Base-by-base conservation (phyloP, 2,113 vertebrate species). In the Bubalus kerabau region DNA sequence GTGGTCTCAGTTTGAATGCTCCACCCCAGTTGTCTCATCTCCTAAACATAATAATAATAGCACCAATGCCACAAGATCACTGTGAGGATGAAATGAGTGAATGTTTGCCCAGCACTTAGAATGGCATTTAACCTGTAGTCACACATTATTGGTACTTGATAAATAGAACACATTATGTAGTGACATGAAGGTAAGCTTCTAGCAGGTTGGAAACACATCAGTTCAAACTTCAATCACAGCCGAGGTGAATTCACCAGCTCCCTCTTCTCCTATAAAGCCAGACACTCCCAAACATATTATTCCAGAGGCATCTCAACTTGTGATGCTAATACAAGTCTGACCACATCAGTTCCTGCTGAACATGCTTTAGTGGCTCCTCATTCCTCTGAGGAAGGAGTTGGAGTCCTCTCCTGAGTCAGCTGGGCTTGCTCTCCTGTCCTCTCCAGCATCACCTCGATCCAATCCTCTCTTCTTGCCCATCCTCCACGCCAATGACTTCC, bases 281-380 rank as follows among this genome's bases (percentile, higher is more conserved):
- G 59, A 62, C 1, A 24, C 48, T 76, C 40, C 28, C 28, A 54
- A 26, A 91, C 21, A 6, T 30, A 6, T 15, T 43, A 36, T 30
- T n/a, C 50, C 26, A 6, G 59, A 46, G 32, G 89, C n/a, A 28
- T 81, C 62, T 76, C 67, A 50, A 8, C 60, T 21, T 40, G 19
- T 4, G 6, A 85, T 12, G 74, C 52, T 36, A 15, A 2, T 36
- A 15, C 12, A 23, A 60, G 64, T 32, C 56, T 57, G 28, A 24
- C 40, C 62, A 50, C 40, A 15, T 11, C 50, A 1, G 8, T 24
- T 52, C 23, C 74, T 87, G 57, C 26, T 26, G 52, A 48, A 40
- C 10, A 21, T 0, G 3, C 21, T 16, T n/a, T 7, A 15, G 57
- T 0, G 0, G 28, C 11, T 36, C 43, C 13, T 54, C 54, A 0